Conservation (phyloP, 2,797 vertebrate genomes). For the Trachops cirrhosus region DNA sequence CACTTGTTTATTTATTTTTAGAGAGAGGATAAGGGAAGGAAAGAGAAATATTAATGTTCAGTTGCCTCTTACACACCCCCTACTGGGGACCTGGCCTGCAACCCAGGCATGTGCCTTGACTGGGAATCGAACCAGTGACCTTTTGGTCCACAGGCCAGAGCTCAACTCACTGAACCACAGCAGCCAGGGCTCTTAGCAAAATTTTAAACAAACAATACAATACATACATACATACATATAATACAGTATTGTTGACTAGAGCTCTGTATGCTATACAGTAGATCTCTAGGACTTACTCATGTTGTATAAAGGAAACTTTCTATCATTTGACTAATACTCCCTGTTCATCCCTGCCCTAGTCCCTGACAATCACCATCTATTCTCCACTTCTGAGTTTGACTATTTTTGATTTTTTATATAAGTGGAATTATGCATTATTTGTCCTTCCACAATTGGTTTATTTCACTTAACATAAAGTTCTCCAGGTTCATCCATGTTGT, state of each 20-base stretch:
- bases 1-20: no score
- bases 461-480: background rate
- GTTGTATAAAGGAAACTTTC: background rate
- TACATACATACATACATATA: background rate
- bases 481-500: background rate
- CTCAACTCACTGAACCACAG: no score
- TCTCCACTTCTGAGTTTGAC: background rate
- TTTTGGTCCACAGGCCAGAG: no score
- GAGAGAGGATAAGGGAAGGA: no score
- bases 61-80: no score
- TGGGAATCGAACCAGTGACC: no score
- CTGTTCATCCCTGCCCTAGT: background rate
- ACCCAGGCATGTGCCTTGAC: no score
- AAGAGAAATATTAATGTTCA: no score
- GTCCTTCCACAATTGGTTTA: background rate
- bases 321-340: background rate
- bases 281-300: background rate
- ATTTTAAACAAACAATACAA: background rate
- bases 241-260: background rate
- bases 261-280: background rate
- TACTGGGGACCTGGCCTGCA: no score
- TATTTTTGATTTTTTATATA: background rate
- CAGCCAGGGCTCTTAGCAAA: background rate
- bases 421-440: background rate
- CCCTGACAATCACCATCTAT: background rate